These are phyloP conservation scores for Steatornis caripensis DNA, from an alignment of 2,113 vertebrate genomes.

Conservation along the genomic window DNA sequence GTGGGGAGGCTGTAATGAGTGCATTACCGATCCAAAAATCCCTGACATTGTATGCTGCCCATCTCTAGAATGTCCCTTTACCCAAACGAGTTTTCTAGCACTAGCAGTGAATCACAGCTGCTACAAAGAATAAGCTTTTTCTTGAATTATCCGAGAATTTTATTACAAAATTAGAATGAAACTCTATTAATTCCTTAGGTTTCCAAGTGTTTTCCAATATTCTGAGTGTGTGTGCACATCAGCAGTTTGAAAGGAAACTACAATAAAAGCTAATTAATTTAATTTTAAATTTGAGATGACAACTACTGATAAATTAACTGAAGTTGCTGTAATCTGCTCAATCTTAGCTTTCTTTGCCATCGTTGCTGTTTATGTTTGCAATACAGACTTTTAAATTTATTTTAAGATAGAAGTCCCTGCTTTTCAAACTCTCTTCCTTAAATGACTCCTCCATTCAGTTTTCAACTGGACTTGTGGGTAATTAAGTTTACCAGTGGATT, in stretches of 20 bases:
- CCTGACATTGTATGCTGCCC: neutral
- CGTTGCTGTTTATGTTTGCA: neutral
- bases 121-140: neutral
- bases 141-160: neutral
- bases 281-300: neutral
- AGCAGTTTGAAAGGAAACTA: neutral
- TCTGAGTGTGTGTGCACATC: fast-evolving
- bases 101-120: neutral
- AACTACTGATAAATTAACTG: neutral
- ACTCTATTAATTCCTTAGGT: neutral
- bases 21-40: neutral
- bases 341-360: neutral
- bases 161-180: neutral
- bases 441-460: neutral
- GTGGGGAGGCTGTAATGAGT: neutral
- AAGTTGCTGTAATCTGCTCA: neutral
- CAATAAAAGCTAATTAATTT: neutral
- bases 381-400: neutral
- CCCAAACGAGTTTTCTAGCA: neutral
- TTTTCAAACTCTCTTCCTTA: neutral
- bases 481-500: neutral
- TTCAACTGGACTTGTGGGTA: neutral
- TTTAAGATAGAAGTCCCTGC: neutral
- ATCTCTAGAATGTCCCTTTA: neutral
- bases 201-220: neutral